Percentiles rank a stretch among this genome's conserved stretches.
Conservation (phyloP, 2,797 vertebrate species). For the Hydrophis major region DNA sequence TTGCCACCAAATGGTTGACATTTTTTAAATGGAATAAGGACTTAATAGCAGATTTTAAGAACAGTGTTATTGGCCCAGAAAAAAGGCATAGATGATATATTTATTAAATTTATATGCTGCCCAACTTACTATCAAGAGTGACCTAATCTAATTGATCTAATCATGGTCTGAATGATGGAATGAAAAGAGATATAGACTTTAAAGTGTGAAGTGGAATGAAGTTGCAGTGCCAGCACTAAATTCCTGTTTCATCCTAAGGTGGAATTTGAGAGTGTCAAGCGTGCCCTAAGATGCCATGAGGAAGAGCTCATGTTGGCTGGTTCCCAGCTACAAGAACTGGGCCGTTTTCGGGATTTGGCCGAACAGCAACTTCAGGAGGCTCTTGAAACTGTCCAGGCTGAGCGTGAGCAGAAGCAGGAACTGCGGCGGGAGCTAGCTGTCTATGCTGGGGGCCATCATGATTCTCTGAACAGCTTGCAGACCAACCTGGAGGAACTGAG, state of each 20-base stretch:
- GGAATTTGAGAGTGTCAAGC: conserved; percentile 83
- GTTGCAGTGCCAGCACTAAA: neutral
- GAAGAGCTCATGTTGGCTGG: conserved; percentile 78
- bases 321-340: conserved; percentile 77
- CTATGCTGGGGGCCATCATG: conserved; percentile 69
- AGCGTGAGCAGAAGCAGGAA: conserved; percentile 84
- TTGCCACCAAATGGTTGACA: neutral
- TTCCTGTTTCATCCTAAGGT: conserved; percentile 65
- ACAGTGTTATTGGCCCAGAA: neutral
- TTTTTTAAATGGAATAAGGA: neutral
- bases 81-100: neutral
- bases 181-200: neutral
- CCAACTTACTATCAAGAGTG: neutral
- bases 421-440: conserved; percentile 77
- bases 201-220: neutral
- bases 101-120: neutral
- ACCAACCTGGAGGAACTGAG: conserved; percentile 72
- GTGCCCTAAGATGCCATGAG: conserved; percentile 80
- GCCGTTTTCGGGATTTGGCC: conserved; percentile 75
- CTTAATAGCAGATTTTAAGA: neutral
- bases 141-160: neutral
- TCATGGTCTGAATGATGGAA: neutral
- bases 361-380: conserved; percentile 85
- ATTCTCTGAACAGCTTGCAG: conserved; percentile 77
- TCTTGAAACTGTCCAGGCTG: conserved; percentile 82